phyloP scores from a whole-genome alignment of 2,113 vertebrate genomes.

The Scytalopus superciliaris region DNA sequence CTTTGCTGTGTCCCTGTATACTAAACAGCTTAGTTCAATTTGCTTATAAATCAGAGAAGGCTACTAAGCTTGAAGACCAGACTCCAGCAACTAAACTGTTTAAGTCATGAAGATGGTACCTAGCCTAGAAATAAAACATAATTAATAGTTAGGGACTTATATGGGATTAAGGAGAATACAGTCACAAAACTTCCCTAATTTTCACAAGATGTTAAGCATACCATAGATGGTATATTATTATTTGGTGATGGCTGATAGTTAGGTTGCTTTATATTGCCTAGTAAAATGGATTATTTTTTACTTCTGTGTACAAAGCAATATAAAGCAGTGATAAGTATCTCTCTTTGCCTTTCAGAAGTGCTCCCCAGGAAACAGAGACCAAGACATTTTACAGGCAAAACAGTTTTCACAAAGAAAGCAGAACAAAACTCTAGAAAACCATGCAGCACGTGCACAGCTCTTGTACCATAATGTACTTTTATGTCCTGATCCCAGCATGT shows the following conservation, averaged over 20 bases:
- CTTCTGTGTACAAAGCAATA: neutral
- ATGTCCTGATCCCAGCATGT: neutral
- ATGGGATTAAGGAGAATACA: neutral
- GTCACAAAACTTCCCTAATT: neutral
- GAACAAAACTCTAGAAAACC: neutral
- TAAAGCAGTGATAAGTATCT: neutral
- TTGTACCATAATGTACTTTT: neutral
- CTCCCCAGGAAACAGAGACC: accelerated
- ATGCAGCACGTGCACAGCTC: neutral
- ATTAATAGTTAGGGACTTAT: neutral
- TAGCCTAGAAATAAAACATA: neutral
- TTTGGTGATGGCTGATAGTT: neutral
- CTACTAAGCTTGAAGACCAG: neutral
- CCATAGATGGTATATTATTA: neutral
- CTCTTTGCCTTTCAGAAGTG: neutral
- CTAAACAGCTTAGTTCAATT: neutral
- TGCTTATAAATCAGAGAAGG: neutral
- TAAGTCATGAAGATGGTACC: neutral
- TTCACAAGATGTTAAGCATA: neutral
- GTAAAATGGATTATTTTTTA: neutral
- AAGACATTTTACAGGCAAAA: neutral
- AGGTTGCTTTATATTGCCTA: neutral
- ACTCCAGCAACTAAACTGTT: neutral
- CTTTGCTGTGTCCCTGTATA: neutral
- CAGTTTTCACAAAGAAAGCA: neutral